Conservation (phyloP, 2,113 vertebrate genomes). For the Limnothrissa miodon region DNA sequence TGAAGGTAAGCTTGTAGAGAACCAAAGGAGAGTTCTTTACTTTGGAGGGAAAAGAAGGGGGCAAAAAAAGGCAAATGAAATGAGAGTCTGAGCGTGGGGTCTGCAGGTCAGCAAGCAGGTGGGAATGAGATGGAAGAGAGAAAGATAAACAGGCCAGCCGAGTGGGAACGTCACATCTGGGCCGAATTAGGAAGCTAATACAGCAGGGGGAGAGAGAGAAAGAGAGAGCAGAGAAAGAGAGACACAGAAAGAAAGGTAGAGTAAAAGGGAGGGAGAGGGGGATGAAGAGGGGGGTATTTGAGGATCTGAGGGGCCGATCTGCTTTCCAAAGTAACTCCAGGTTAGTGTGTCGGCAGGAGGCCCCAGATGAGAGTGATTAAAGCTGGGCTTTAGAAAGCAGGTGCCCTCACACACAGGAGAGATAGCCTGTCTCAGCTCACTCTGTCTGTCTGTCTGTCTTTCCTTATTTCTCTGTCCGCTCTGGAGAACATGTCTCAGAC, state of each 20-base stretch:
- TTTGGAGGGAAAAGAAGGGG: neutral
- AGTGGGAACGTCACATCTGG: constrained; percentile 70
- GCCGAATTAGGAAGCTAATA: constrained; percentile 72
- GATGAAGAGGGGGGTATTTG: constrained; percentile 55
- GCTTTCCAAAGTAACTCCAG: constrained; percentile 71
- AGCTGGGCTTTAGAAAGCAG: constrained; percentile 71
- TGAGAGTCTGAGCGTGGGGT: constrained; percentile 63
- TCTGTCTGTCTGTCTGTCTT: neutral
- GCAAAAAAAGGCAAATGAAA: constrained; percentile 61
- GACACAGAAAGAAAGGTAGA: neutral
- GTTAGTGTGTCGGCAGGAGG: constrained; percentile 70
- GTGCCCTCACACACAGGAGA: constrained; percentile 62
- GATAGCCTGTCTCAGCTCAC: constrained; percentile 15
- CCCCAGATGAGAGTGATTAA: constrained; percentile 76
- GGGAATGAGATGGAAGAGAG: constrained; percentile 68
- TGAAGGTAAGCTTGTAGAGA: constrained; percentile 30
- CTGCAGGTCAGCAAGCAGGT: constrained; percentile 73
- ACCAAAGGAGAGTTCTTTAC: neutral
- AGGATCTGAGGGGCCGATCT: constrained; percentile 71
- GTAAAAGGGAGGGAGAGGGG: constrained; percentile 29
- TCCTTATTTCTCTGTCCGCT: neutral
- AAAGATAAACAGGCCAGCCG: constrained; percentile 51
- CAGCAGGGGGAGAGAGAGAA: constrained; percentile 40
- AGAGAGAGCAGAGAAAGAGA: constrained; percentile 14
- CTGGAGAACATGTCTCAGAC: neutral